phyloP scores from a whole-genome alignment of 2,113 vertebrate species.

The Pseudorectes ferrugineus region DNA sequence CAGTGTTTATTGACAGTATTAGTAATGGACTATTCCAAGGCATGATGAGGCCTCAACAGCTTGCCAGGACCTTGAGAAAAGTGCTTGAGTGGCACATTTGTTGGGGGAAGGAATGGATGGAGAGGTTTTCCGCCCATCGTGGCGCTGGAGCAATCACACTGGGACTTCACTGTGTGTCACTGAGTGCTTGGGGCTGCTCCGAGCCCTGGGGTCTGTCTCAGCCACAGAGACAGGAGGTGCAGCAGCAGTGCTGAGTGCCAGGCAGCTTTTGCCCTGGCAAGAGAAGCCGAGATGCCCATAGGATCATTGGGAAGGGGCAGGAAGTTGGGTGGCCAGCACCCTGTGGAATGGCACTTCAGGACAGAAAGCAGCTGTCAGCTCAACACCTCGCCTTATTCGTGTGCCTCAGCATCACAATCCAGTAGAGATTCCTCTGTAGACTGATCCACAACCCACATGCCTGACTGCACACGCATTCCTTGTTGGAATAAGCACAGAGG shows the following conservation, averaged over 20 bases:
- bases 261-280: not conserved
- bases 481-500: not conserved
- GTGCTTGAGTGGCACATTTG: not conserved
- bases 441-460: fast-evolving
- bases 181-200: fast-evolving
- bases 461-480: not conserved
- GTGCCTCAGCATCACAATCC: fast-evolving
- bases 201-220: not conserved
- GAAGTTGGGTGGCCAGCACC: not conserved
- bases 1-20: not conserved
- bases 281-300: not conserved
- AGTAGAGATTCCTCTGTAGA: not conserved
- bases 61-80: not conserved
- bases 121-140: fast-evolving
- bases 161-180: not conserved
- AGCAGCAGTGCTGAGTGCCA: not conserved
- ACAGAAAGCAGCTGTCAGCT: not conserved
- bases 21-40: fast-evolving
- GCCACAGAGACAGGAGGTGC: fast-evolving
- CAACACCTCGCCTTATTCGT: not conserved
- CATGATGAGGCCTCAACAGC: not conserved
- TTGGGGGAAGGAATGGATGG: not conserved
- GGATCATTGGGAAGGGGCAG: not conserved
- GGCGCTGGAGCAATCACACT: not conserved
- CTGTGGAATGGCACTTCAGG: not conserved